Percentiles rank a stretch among this genome's conserved stretches.
These are phyloP conservation scores for Achlya flavicornis DNA, from an alignment of 2,888 invertebrate genomes.

Conservation along the genomic window DNA sequence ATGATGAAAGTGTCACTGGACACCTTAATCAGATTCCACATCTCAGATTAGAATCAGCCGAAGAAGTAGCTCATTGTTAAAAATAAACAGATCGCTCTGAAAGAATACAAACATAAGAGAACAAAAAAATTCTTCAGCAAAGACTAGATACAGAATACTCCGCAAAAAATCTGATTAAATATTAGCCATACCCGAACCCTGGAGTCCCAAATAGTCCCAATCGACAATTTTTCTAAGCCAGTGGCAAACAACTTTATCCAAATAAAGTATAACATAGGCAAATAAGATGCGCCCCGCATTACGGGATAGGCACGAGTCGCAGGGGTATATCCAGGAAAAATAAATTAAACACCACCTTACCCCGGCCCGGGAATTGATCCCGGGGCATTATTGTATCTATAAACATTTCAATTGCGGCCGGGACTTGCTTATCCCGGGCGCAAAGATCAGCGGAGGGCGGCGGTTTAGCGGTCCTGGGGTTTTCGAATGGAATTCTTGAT, in stretches of 20 bases:
- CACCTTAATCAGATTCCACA: too few species aligned
- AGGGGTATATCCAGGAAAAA: constrained; percentile 57
- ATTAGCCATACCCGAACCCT: background rate
- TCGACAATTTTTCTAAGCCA: background rate
- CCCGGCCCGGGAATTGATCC: constrained; percentile 68
- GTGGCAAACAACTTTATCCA: constrained; percentile 21
- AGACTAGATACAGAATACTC: background rate
- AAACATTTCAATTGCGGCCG: constrained; percentile 77
- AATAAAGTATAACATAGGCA: constrained; percentile 32
- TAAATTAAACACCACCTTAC: constrained; percentile 69
- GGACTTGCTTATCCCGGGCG: constrained; percentile 34
- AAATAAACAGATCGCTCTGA: too few species aligned
- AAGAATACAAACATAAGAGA: too few species aligned
- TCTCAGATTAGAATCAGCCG: too few species aligned
- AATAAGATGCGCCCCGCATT: constrained; percentile 30
- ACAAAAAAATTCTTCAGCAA: background rate
- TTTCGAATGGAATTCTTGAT: constrained; percentile 9
- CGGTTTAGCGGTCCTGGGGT: constrained; percentile 8
- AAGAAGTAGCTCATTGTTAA: too few species aligned
- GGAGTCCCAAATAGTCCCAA: background rate
- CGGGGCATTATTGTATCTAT: constrained; percentile 75
- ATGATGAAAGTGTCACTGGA: too few species aligned
- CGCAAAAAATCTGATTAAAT: background rate
- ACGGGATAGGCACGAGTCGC: constrained; percentile 19
- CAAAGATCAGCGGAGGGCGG: constrained; percentile 38